phyloP scores from a whole-genome alignment of 2,888 invertebrate genomes.

The Amblyjoppa proteus region DNA sequence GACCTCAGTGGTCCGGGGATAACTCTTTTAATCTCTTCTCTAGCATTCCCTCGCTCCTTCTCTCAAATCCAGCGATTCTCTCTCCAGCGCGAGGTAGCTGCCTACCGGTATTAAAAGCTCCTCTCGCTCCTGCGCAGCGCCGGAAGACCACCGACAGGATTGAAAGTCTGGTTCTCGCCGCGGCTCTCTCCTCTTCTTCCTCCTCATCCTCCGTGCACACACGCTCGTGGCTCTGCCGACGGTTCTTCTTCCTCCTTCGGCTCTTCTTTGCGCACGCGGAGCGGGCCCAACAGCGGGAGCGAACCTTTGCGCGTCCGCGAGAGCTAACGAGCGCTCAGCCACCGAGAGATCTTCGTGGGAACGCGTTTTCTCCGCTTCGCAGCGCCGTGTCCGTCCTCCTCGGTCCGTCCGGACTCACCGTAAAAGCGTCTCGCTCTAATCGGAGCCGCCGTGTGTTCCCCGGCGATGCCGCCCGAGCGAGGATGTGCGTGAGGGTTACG shows the following conservation, averaged over 20 bases:
- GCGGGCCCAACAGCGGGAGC: conserved; percentile 42
- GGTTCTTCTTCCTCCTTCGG: conserved; percentile 27
- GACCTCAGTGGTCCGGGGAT: conserved; percentile 18
- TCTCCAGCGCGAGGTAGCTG: neutral
- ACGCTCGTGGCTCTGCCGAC: neutral
- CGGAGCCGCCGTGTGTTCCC: neutral
- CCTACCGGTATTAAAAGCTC: conserved; percentile 7
- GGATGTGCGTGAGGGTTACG: conserved; percentile 61
- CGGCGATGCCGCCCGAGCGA: neutral
- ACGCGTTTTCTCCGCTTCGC: conserved; percentile 69
- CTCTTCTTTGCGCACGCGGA: conserved; percentile 30
- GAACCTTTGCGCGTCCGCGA: conserved; percentile 50
- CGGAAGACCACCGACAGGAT: neutral
- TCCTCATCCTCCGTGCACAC: neutral
- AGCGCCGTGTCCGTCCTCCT: conserved; percentile 39
- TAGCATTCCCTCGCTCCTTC: conserved; percentile 1
- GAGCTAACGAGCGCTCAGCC: conserved; percentile 63
- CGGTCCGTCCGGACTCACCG: neutral
- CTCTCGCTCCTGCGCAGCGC: neutral
- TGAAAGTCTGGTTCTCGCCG: too few relatives aligned
- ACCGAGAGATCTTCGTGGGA: conserved; percentile 70
- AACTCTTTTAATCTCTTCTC: conserved; percentile 22
- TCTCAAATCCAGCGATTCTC: neutral
- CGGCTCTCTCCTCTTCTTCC: conserved; percentile 9
- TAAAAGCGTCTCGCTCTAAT: conserved; percentile 7